Conservation (phyloP, 2,797 vertebrate genomes). For the Thaleichthys pacificus region DNA sequence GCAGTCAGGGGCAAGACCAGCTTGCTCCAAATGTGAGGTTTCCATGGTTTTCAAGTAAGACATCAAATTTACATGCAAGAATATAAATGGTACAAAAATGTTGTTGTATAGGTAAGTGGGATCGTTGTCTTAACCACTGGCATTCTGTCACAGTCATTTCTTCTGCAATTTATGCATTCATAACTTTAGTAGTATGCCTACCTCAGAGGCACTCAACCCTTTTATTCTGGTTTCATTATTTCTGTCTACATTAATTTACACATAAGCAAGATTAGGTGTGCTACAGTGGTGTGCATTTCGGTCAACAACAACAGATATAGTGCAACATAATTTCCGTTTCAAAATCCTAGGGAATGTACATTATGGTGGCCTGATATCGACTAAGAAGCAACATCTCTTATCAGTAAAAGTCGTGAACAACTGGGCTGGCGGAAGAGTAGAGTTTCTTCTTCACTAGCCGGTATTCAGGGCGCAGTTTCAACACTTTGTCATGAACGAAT, state of each 20-base stretch:
- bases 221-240: no score
- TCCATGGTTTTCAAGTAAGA: conserved; percentile 9
- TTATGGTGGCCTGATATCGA: not conserved
- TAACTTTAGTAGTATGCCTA: no score
- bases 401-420: conserved; percentile 66
- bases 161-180: no score
- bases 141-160: no score
- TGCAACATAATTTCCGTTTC: not conserved
- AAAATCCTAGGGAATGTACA: conserved; percentile 13
- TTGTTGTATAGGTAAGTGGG: no score
- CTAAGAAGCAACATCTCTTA: not conserved
- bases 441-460: conserved; percentile 80
- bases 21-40: conserved; percentile 36
- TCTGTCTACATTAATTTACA: not conserved
- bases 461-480: conserved; percentile 73
- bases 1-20: conserved; percentile 52
- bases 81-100: no score
- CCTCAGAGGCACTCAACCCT: no score
- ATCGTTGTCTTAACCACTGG: no score
- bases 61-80: not conserved
- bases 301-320: not conserved
- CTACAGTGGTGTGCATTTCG: not conserved
- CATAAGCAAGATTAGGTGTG: conserved; percentile 42
- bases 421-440: conserved; percentile 75
- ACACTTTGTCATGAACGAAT: conserved; percentile 61